These are phyloP conservation scores for Ennomos erosarius DNA, from an alignment of 2,888 invertebrate genomes.

Conservation along the genomic window DNA sequence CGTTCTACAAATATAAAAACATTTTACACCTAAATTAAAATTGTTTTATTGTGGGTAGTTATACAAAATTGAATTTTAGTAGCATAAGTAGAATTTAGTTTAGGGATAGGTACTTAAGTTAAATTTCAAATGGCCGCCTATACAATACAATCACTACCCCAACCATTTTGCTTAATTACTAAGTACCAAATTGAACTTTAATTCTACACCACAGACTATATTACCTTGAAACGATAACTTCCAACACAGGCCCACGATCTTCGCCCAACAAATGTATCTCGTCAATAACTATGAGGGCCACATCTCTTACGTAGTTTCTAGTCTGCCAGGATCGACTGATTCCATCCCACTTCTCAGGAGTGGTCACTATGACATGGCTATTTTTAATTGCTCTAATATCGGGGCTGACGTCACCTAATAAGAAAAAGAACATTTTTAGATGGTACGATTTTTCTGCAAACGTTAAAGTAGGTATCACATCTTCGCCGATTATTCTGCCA, in stretches of 20 bases:
- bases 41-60: too few species aligned
- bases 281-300: conserved; percentile 97
- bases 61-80: too few species aligned
- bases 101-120: too few species aligned
- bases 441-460: too few species aligned
- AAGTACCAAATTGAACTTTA: not conserved
- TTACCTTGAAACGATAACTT: conserved; percentile 96
- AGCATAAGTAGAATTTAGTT: too few species aligned
- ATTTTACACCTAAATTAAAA: not conserved
- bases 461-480: too few species aligned
- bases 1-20: conserved; percentile 84
- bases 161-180: too few species aligned
- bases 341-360: conserved; percentile 99
- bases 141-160: too few species aligned
- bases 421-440: too few species aligned
- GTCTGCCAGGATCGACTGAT: conserved; percentile 99
- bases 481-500: too few species aligned
- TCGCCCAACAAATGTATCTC: conserved; percentile 99
- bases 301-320: conserved; percentile 95
- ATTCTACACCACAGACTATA: conserved; percentile 1
- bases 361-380: conserved; percentile 98
- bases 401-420: conserved; percentile 88
- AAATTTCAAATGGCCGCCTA: too few species aligned
- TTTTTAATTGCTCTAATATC: conserved; percentile 92
- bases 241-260: conserved; percentile 95